These are phyloP conservation scores for Limulus polyphemus DNA, from an alignment of 2,888 invertebrate species.

Conservation along the genomic window DNA sequence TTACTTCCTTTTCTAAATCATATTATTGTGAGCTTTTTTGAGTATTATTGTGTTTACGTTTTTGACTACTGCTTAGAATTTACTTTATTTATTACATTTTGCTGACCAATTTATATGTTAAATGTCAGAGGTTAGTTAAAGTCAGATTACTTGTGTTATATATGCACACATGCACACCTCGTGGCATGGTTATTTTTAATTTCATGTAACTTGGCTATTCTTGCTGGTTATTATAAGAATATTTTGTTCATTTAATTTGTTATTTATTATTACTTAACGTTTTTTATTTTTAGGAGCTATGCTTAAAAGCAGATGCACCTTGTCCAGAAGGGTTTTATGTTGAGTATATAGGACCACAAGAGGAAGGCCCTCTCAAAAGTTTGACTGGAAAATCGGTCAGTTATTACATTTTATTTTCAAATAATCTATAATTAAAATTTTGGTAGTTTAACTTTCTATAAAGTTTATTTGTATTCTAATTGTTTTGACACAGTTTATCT, in stretches of 20 bases:
- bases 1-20: no score
- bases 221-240: no score
- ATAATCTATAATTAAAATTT: background rate
- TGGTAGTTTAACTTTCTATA: background rate
- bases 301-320: conserved; percentile 62
- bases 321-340: conserved; percentile 66
- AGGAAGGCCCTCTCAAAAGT: conserved; percentile 55
- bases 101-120: no score
- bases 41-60: no score
- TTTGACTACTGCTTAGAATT: no score
- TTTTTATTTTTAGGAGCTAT: conserved; percentile 46
- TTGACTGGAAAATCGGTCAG: conserved; percentile 42
- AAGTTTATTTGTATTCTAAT: background rate
- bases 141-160: no score
- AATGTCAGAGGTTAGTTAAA: no score
- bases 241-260: background rate
- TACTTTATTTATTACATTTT: no score
- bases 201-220: background rate
- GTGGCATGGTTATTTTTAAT: no score
- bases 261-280: background rate
- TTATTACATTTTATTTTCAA: background rate
- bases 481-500: background rate
- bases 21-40: no score
- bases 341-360: conserved; percentile 58
- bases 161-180: no score